Base-by-base conservation (phyloP, 2,113 vertebrate species). In the Prionailurus bengalensis region DNA sequence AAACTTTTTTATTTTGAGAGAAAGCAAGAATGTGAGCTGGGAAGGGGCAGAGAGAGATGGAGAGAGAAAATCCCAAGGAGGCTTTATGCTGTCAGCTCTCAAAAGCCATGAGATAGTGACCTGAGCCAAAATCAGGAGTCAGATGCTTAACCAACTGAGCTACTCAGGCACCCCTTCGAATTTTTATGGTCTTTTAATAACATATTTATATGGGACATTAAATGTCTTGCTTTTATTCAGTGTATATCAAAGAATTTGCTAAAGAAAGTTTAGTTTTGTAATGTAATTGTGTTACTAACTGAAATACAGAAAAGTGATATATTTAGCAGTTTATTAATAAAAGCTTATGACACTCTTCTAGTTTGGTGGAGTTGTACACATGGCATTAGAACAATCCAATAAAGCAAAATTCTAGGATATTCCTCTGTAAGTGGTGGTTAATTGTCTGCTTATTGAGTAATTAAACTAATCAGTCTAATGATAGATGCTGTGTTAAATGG, bases 391-490 rank as follows among this genome's bases (percentile, higher is more conserved):
- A 66, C 13, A 53, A 74, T 61, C 66, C 65, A 96, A 27, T 97
- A 95, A 95, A 91, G 27, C 45, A 42, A 86, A 79, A 10, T 86
- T 81, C 78, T 36, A 81, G 4, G 48, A 36, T 89, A 86, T 76
- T 63, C 19, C 58, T 4, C 25, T 89, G 78, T 83, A 95, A 95
- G 29, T 84, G 66, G 66, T 83, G 63, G 45, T 94, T 98, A 97
- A 74, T 94, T 93, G 48, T 39, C 17, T 94, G 21, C 33, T 97
- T 94, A 48, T 39, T 91, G 76, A 91, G 33, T 71, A 94, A 94
- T 93, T 97, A 89, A 96, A 71, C 73, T 88, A 95, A 94, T 95
- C 29, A 61, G 0, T 55, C 31, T 97, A 91, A 91, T 87, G 91
- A 94, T 61, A 66, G 83, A 95, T 70, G 42, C 73, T 94, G 61